phyloP scores from a whole-genome alignment of 2,888 invertebrate genomes.

The Tricholauxania praeusta region DNA sequence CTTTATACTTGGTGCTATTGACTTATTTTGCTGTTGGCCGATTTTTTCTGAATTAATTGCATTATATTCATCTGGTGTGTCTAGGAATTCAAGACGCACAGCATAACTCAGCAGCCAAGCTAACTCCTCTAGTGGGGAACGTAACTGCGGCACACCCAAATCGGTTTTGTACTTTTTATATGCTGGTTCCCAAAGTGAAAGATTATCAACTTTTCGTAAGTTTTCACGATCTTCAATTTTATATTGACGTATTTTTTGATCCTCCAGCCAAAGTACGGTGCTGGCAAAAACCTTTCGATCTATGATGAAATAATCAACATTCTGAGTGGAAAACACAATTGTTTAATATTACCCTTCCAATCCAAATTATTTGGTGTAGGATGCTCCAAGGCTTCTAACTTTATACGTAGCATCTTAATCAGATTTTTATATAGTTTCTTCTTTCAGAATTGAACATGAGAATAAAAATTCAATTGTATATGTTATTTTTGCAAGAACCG shows the following conservation, averaged over 20 bases:
- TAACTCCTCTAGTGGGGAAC: slow-evolving; percentile 76
- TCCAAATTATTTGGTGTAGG: slow-evolving; percentile 80
- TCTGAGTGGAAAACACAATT: neutral
- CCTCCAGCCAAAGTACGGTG: slow-evolving; percentile 91
- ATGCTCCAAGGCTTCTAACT: slow-evolving; percentile 83
- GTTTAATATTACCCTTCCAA: slow-evolving; percentile 73
- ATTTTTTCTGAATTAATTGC: slow-evolving; percentile 74
- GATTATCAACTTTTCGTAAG: slow-evolving; percentile 77
- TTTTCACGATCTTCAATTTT: slow-evolving; percentile 83
- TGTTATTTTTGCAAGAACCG: too few species aligned
- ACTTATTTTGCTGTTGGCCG: slow-evolving; percentile 71
- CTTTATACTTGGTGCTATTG: slow-evolving; percentile 78
- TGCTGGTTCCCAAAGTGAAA: slow-evolving; percentile 77
- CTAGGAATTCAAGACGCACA: slow-evolving; percentile 84
- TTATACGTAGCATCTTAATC: slow-evolving; percentile 78
- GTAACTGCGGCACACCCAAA: slow-evolving; percentile 78
- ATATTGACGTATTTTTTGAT: slow-evolving; percentile 91
- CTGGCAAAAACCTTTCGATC: slow-evolving; percentile 85
- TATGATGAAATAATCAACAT: slow-evolving; percentile 65
- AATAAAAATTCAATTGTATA: too few species aligned
- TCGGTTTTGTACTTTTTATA: slow-evolving; percentile 82
- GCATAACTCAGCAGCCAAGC: slow-evolving; percentile 91
- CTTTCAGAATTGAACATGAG: too few species aligned
- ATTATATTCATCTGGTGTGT: slow-evolving; percentile 80
- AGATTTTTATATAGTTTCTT: too few species aligned